phyloP scores from a whole-genome alignment of 2,888 invertebrate genomes.

The Dryobotodes eremita region DNA sequence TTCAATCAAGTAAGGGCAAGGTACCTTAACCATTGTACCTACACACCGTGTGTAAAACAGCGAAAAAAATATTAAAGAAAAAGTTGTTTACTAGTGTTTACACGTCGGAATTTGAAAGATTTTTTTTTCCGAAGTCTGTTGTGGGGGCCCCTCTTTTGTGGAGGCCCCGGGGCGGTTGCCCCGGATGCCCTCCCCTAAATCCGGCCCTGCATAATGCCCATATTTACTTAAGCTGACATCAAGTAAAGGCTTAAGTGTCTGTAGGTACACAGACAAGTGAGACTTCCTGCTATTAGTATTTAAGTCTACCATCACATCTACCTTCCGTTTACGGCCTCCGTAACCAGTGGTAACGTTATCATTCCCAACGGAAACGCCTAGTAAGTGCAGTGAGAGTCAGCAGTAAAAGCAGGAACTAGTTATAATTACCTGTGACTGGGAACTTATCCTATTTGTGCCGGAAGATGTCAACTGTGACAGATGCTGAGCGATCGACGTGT shows the following conservation, averaged over 20 bases:
- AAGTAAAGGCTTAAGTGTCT: not conserved
- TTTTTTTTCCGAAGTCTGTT: too few species aligned
- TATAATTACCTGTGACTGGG: conserved; percentile 39
- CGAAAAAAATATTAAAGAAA: too few species aligned
- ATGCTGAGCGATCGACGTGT: not conserved
- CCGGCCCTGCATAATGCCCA: too few species aligned
- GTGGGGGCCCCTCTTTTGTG: too few species aligned
- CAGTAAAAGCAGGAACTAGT: conserved; percentile 36
- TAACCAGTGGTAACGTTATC: conserved; percentile 42
- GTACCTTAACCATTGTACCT: too few species aligned
- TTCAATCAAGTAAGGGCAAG: too few species aligned
- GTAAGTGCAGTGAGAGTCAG: conserved; percentile 35
- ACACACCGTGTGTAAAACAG: too few species aligned
- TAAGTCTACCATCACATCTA: conserved; percentile 13
- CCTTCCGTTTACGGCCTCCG: conserved; percentile 25
- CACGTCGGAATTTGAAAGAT: too few species aligned
- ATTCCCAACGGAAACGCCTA: conserved; percentile 44
- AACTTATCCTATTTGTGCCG: conserved; percentile 28
- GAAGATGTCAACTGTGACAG: conserved; percentile 26
- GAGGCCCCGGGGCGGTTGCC: too few species aligned
- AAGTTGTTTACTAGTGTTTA: too few species aligned
- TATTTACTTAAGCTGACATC: conserved; percentile 21
- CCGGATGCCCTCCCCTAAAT: too few species aligned
- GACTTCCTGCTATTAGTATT: conserved; percentile 45
- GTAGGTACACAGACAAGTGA: conserved; percentile 26